Conservation (phyloP, 2,797 vertebrate species). For the Gephyroberyx darwinii region DNA sequence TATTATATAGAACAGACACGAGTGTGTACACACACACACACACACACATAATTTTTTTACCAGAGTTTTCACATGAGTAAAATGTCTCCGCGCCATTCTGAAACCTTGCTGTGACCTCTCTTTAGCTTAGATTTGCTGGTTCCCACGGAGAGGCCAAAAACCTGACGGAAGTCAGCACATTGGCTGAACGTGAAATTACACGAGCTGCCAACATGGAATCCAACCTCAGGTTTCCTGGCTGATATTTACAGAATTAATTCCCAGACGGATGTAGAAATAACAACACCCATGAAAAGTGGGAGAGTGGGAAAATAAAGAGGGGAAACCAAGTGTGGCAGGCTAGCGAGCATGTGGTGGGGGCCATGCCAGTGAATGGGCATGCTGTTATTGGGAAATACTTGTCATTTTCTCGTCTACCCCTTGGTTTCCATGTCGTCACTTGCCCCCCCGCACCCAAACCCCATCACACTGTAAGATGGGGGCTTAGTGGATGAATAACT, state of each 20-base stretch:
- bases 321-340: slow-evolving; percentile 44
- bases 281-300: slow-evolving; percentile 47
- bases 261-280: slow-evolving; percentile 56
- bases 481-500: slow-evolving; percentile 16
- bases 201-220: slow-evolving; percentile 54
- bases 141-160: slow-evolving; percentile 49
- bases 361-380: slow-evolving; percentile 40
- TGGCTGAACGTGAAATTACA: slow-evolving; percentile 46
- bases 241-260: slow-evolving; percentile 65
- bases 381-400: slow-evolving; percentile 56
- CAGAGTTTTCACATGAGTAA: slow-evolving; percentile 47
- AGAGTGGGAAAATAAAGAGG: slow-evolving; percentile 49
- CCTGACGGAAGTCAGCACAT: slow-evolving; percentile 38
- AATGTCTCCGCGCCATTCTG: slow-evolving; percentile 39
- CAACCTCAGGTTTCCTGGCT: slow-evolving; percentile 67
- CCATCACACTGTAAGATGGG: slow-evolving; percentile 34
- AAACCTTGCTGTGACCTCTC: slow-evolving; percentile 59
- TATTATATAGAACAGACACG: slow-evolving; percentile 48
- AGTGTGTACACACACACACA: slow-evolving; percentile 7
- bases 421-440: slow-evolving; percentile 37
- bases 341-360: slow-evolving; percentile 23
- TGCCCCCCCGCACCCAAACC: background rate
- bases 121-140: slow-evolving; percentile 45
- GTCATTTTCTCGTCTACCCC: slow-evolving; percentile 46
- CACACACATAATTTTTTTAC: background rate